Evolutionary conservation across 2,888 invertebrate genomes (phyloP).

Genomic region (Andrena praecox): DNA sequence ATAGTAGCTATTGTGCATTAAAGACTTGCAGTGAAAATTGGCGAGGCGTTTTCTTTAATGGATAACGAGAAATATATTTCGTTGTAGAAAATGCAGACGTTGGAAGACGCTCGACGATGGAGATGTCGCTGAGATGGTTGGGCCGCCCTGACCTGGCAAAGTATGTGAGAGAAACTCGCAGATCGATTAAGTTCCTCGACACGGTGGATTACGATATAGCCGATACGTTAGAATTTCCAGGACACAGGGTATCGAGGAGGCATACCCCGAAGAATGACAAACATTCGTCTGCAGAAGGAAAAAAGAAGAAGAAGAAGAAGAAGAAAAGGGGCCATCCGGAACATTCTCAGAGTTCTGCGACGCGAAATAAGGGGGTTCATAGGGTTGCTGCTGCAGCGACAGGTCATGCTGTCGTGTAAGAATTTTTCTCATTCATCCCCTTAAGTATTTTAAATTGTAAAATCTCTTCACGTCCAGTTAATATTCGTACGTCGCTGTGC

Average conservation of each 20-base stretch:
- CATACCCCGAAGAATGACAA: slow-evolving; percentile 12
- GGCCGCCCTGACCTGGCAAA: slow-evolving; percentile 73
- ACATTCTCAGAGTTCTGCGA: background rate
- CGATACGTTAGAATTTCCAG: slow-evolving; percentile 34
- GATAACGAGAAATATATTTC: background rate
- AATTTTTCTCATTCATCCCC: background rate
- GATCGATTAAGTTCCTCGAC: slow-evolving; percentile 35
- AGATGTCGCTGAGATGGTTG: slow-evolving; percentile 61
- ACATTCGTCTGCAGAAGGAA: background rate
- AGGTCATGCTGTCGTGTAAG: slow-evolving; percentile 20
- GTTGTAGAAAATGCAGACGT: slow-evolving; percentile 38
- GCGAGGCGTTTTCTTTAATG: too few relatives aligned
- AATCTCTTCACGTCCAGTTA: too few relatives aligned
- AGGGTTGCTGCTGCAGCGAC: background rate
- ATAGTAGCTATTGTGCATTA: too few relatives aligned
- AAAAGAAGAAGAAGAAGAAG: slow-evolving; percentile 10
- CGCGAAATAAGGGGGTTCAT: background rate
- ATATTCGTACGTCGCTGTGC: too few relatives aligned
- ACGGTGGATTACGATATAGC: slow-evolving; percentile 8
- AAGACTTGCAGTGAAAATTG: slow-evolving; percentile 43
- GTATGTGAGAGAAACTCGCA: slow-evolving; percentile 63
- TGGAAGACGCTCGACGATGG: slow-evolving; percentile 61
- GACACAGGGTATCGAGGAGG: slow-evolving; percentile 21
- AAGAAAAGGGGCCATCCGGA: slow-evolving; percentile 7
- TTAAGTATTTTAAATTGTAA: too few relatives aligned